Base-by-base conservation (phyloP, 2,113 vertebrate species). In the Nanorana parkeri region DNA sequence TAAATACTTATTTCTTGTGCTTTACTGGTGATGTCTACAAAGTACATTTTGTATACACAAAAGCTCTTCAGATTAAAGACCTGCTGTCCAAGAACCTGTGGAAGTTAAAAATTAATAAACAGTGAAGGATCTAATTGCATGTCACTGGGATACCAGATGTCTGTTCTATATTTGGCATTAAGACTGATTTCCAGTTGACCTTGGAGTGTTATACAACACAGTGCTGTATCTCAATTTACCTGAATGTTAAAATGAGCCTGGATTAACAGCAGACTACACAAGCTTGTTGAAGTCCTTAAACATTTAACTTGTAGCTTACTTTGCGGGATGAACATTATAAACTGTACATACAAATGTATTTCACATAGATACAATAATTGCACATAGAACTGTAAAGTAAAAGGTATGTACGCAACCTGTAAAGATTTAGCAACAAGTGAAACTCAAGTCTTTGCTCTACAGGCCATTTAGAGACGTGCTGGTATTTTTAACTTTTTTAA, bases 51-150 rank as follows among this genome's bases (percentile, higher is more conserved):
- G 15, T 3, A 21, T 63, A 23, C 23, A 63, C 24, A 21, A 63
- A 63, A 63, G 60, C 10, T 15, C 2, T 63, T 24, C 21, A 24
- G 23, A 63, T 24, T 24, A 66, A 66, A 66, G 26, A 32, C 2
- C 26, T 56, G 5, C 11, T 29, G 54, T 52, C 23, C 16, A 52
- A 47, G 5, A 16, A 11, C 21, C 61, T 13, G 24, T 68, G 15
- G n/a, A 67, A 51, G 69, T 66, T 56, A 66, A 66, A 74, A 71
- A 69, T 71, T 81, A 20, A 74, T 74, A 74, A 13, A 74, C 56
- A 32, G 51, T 63, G 29, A 55, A 26, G 61, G 71, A 74, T 81
- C n/a, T 15, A 23, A 58, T 58, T 74, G 47, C 60, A n/a, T 36
- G 79, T 52, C 68, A 73, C 19, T 56, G 20, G 17, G 51, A 74